Conservation (phyloP, 2,888 invertebrate genomes). For the Cordylochernes scorpioides region DNA sequence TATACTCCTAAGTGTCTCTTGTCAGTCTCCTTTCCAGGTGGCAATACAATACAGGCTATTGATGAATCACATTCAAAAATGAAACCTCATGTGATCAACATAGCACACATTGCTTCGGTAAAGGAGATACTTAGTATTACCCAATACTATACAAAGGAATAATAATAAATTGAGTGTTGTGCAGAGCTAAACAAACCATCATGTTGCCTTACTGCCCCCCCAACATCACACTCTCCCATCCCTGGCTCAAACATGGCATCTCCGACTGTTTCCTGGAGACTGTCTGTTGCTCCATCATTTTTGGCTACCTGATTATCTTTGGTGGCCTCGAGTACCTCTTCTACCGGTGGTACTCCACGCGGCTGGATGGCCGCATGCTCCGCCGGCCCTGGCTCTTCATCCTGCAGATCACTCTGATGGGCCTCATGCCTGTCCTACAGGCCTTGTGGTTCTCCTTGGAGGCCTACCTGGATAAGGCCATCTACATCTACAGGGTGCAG, state of each 20-base stretch:
- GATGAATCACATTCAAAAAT: too few species aligned
- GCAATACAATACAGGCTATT: too few species aligned
- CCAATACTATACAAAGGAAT: too few species aligned
- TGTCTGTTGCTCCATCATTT: slow-evolving; percentile 38
- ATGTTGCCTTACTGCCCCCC: slow-evolving; percentile 13
- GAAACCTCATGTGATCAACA: too few species aligned
- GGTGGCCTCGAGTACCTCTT: slow-evolving; percentile 50
- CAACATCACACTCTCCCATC: slow-evolving; percentile 25
- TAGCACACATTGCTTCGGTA: too few species aligned
- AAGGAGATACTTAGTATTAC: too few species aligned
- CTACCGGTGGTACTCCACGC: slow-evolving; percentile 54
- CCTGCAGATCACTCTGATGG: slow-evolving; percentile 43
- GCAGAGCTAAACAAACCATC: too few species aligned
- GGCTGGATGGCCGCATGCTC: slow-evolving; percentile 34
- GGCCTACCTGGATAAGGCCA: slow-evolving; percentile 36
- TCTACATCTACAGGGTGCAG: slow-evolving; percentile 52
- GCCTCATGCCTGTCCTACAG: slow-evolving; percentile 41
- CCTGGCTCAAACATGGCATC: slow-evolving; percentile 60
- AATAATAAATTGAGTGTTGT: too few species aligned
- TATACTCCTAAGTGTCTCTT: too few species aligned
- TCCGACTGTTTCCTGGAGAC: slow-evolving; percentile 73
- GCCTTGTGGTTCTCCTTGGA: slow-evolving; percentile 42
- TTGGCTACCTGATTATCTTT: slow-evolving; percentile 45
- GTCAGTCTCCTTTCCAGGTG: too few species aligned
- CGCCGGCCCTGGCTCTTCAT: slow-evolving; percentile 39